A percentile compares a stretch with the other conserved stretches of the same genome.
These are phyloP conservation scores for Riptortus pedestris DNA, from an alignment of 1,140 invertebrate genomes.

Conservation along the genomic window DNA sequence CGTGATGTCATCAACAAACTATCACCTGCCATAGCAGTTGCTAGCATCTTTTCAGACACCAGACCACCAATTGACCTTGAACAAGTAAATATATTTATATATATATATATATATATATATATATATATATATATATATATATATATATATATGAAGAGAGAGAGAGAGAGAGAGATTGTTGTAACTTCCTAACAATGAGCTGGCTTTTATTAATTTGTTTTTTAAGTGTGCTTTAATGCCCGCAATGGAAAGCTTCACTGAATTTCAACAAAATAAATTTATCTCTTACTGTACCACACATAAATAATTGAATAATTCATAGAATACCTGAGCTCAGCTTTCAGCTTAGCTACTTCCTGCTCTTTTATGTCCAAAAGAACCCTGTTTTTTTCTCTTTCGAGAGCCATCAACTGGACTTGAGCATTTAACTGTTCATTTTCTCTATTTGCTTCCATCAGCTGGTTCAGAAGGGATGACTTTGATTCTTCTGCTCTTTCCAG, in stretches of 20 bases:
- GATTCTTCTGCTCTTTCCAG: background rate
- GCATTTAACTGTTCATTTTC: conserved; percentile 5
- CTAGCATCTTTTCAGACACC: background rate
- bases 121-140: too few relatives aligned
- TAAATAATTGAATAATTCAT: background rate
- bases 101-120: background rate
- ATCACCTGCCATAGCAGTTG: background rate
- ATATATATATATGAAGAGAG: too few relatives aligned
- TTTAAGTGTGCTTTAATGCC: too few relatives aligned
- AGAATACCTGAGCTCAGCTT: background rate
- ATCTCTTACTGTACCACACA: background rate
- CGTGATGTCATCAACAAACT: background rate
- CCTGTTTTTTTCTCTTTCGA: conserved; percentile 4
- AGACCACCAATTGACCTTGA: background rate
- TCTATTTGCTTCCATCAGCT: background rate
- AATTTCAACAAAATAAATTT: too few relatives aligned
- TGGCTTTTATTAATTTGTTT: too few relatives aligned
- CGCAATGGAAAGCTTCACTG: too few relatives aligned
- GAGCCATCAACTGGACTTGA: background rate
- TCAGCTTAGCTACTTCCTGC: background rate
- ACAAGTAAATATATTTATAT: background rate
- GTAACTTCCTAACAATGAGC: too few relatives aligned
- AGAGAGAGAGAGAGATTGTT: too few relatives aligned
- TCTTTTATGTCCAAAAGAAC: conserved; percentile 5
- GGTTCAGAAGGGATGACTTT: background rate